These are phyloP conservation scores for Dryoscopus gambensis DNA, from an alignment of 2,113 vertebrate genomes.

Conservation along the genomic window DNA sequence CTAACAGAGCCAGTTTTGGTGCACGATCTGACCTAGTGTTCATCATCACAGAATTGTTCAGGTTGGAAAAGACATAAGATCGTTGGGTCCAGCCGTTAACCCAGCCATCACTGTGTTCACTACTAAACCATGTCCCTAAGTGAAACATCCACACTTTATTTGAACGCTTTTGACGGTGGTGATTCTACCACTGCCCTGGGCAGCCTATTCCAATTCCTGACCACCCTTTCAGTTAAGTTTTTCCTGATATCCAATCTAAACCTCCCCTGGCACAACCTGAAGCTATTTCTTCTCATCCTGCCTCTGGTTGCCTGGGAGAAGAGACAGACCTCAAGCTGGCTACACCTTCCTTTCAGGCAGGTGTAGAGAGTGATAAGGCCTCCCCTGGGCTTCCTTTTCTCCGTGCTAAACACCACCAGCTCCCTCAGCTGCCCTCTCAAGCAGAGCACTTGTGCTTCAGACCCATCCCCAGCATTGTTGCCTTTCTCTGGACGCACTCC, in stretches of 20 bases:
- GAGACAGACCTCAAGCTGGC: too few species aligned
- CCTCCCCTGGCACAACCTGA: neutral
- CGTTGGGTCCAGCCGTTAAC: neutral
- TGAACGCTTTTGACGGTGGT: neutral
- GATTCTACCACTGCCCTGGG: neutral
- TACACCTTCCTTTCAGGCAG: neutral
- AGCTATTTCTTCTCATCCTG: neutral
- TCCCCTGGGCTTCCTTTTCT: neutral
- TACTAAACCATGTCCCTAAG: neutral
- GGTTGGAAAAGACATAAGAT: neutral
- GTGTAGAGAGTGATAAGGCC: neutral
- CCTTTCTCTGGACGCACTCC: neutral
- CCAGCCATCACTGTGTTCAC: neutral
- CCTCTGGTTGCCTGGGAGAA: too few species aligned
- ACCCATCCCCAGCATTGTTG: neutral
- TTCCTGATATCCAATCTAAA: neutral
- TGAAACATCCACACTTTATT: too few species aligned
- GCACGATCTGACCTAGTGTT: neutral
- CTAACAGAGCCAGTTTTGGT: neutral
- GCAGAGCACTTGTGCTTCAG: neutral
- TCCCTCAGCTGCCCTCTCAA: neutral
- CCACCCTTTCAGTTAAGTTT: neutral
- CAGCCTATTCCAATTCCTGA: neutral
- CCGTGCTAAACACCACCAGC: neutral
- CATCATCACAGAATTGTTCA: neutral